Conservation (phyloP, 2,797 vertebrate genomes). For the Sebastes minor region DNA sequence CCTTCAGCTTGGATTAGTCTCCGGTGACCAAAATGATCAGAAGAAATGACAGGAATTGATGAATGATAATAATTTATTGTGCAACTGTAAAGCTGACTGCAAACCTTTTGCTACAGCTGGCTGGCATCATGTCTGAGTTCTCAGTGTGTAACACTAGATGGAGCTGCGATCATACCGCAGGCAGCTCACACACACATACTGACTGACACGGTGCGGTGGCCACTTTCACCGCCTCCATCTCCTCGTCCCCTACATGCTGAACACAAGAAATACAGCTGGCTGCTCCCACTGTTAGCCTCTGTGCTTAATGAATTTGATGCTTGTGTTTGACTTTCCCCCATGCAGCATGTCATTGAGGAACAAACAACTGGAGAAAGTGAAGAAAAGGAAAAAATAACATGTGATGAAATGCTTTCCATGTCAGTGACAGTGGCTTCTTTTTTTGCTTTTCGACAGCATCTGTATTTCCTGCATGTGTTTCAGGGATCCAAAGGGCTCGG, state of each 20-base stretch:
- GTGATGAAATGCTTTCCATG: background rate
- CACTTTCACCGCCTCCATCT: constrained; percentile 6
- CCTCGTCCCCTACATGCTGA: background rate
- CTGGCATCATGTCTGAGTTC: background rate
- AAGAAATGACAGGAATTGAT: background rate
- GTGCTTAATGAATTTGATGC: background rate
- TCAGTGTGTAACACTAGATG: constrained; percentile 80
- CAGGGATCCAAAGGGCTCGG: background rate
- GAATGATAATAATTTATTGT: background rate
- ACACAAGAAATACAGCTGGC: constrained; percentile 11
- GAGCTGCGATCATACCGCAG: constrained; percentile 82
- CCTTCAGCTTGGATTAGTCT: background rate
- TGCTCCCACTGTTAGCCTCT: background rate
- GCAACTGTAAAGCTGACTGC: background rate
- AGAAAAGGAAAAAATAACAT: background rate
- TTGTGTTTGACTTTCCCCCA: background rate
- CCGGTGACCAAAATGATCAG: background rate
- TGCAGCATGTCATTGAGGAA: background rate
- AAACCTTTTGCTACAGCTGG: background rate
- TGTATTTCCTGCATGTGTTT: background rate
- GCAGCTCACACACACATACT: background rate
- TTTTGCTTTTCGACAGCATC: background rate
- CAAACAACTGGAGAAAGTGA: background rate
- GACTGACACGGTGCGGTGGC: background rate
- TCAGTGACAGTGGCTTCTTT: background rate